These are phyloP conservation scores for Nothura maculosa DNA, from an alignment of 2,797 vertebrate species.

Conservation along the genomic window DNA sequence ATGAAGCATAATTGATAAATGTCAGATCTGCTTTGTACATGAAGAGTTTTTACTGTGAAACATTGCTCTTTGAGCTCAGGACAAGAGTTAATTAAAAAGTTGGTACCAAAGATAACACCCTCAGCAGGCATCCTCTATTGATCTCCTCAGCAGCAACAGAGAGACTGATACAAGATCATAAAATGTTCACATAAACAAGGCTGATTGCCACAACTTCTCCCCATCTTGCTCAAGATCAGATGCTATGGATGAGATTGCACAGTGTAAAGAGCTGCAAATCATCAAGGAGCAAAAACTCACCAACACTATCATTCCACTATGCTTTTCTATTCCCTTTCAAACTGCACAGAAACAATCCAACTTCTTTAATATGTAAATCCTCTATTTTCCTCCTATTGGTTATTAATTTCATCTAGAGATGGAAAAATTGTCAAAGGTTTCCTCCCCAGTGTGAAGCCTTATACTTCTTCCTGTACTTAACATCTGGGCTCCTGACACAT, in stretches of 20 bases:
- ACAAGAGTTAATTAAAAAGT: conserved; percentile 77
- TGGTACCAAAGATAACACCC: conserved; percentile 67
- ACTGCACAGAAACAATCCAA: background rate
- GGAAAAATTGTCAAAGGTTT: background rate
- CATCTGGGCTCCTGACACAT: background rate
- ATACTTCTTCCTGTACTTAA: background rate
- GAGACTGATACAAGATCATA: conserved; percentile 24
- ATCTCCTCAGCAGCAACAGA: conserved; percentile 31
- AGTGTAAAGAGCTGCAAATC: background rate
- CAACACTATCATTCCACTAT: background rate
- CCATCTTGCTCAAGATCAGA: background rate
- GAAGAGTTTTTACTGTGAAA: conserved; percentile 61
- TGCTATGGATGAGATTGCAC: background rate
- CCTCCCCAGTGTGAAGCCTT: background rate
- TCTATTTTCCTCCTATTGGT: background rate
- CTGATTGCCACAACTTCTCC: conserved; percentile 29
- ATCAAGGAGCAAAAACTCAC: background rate
- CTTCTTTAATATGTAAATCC: background rate
- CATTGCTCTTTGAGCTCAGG: conserved; percentile 64
- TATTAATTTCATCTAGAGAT: background rate
- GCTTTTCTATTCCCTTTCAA: background rate
- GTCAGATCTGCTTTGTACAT: conserved; percentile 61
- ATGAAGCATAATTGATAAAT: conserved; percentile 63
- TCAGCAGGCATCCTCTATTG: conserved; percentile 59
- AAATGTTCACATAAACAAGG: conserved; percentile 2